Conservation (phyloP, 2,113 vertebrate genomes). For the Bos indicus region DNA sequence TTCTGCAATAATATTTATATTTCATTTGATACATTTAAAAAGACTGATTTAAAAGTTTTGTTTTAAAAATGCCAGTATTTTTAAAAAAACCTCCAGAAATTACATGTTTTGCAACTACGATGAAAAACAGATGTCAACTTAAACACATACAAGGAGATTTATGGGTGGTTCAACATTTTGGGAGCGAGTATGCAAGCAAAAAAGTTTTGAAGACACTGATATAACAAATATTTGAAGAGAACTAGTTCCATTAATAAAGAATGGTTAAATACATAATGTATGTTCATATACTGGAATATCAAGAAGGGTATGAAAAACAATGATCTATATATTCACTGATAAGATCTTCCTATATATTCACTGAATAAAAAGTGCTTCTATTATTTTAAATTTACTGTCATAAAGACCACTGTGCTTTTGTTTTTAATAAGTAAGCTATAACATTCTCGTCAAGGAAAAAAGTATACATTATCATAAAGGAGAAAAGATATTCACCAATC, state of each 20-base stretch:
- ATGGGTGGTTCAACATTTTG: background rate
- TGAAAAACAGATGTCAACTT: background rate
- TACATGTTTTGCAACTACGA: background rate
- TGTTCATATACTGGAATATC: background rate
- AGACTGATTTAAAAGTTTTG: background rate
- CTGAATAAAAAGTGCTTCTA: background rate
- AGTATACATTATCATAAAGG: background rate
- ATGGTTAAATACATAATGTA: background rate
- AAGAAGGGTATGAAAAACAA: background rate
- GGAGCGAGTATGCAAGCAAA: background rate
- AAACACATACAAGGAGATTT: background rate
- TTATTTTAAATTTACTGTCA: background rate
- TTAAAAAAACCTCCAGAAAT: background rate
- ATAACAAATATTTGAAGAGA: background rate
- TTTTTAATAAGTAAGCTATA: background rate
- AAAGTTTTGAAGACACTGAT: background rate
- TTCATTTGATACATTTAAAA: background rate
- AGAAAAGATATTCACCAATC: background rate
- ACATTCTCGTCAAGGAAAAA: constrained; percentile 26
- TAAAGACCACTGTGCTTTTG: background rate
- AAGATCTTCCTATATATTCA: background rate
- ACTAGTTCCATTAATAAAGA: background rate
- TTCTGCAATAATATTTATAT: background rate
- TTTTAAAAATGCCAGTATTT: background rate
- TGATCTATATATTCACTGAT: background rate